Base-by-base conservation (phyloP, 2,888 invertebrate species). In the Eutolmus rufibarbis region DNA sequence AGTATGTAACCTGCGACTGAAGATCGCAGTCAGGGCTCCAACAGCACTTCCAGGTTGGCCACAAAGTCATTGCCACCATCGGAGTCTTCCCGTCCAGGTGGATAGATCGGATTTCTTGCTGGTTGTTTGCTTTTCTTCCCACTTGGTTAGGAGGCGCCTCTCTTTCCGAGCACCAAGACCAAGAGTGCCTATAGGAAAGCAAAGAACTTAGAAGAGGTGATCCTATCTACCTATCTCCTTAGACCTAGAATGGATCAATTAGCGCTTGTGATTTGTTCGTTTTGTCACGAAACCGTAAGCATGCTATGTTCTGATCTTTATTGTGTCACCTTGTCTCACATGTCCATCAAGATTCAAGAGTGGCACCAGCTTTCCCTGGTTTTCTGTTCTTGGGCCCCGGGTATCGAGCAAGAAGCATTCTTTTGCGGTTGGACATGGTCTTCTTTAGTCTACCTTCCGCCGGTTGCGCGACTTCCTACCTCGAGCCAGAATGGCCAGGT, bases 81-180 rank as follows among this genome's bases (percentile, higher is more conserved):
- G 3, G 51, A 34, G 57, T 79, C 66, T 82, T 82, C 82, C 51
- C 74, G 43, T 66, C 84, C 84, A 74, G 40, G 66, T 84, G 74
- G 84, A 66, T 84, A 74, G 74, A 46, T 85, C 51, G 74, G 85
- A 31, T 85, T 85, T 85, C 85, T 85, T 85, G 40, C 82, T 57
- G 81, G 57, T 74, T 37, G n/a, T 51, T 74, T 46, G 23, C 9
- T 40, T 74, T 14, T 19, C 4, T 8, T 51, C 28, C 43, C 40
- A 23, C 8, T 40, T 23, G 66, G 81, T 56, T 34, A 5, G 14
- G 14, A 37, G 28, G 74, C 16, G 74, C 16, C 43, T 74, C 74
- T 85, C 85, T 85, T 85, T 74, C 85, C 19, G 74, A 9, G 46
- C 46, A 82, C 37, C 57, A 81, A 79, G 43, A 51, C n/a, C 74